A percentile compares a stretch with the other conserved stretches of the same genome.
phyloP scores from a whole-genome alignment of 2,888 invertebrate genomes.

The Drosophila kanekoi region DNA sequence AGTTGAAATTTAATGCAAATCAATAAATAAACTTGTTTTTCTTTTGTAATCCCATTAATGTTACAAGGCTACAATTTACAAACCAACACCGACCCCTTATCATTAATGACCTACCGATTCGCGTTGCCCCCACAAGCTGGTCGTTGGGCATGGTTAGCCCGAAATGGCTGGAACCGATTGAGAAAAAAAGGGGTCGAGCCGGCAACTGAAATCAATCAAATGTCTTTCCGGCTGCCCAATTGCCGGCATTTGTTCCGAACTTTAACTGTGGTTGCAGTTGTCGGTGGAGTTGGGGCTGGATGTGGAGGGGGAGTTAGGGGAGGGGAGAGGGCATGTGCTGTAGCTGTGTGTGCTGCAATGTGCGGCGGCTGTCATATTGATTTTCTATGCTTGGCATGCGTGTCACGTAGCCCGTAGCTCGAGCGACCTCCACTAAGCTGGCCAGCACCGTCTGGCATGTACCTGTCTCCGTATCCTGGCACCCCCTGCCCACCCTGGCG shows the following conservation, averaged over 20 bases:
- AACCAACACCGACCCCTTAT: neutral
- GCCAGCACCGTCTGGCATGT: conserved; percentile 15
- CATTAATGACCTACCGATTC: conserved; percentile 9
- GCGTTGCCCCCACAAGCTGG: neutral
- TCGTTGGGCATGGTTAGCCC: neutral
- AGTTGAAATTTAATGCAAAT: neutral
- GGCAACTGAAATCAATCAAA: conserved; percentile 39
- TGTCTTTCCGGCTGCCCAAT: conserved; percentile 16
- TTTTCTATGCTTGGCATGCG: conserved; percentile 55
- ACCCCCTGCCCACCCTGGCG: conserved; percentile 27
- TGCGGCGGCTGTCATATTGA: conserved; percentile 47
- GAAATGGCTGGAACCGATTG: neutral
- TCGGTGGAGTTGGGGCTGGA: too few species aligned
- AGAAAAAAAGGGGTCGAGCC: neutral
- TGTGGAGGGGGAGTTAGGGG: neutral
- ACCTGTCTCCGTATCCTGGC: conserved; percentile 48
- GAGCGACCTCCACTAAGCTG: neutral
- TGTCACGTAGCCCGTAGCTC: conserved; percentile 45
- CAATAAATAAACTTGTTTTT: conserved; percentile 5
- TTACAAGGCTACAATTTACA: neutral
- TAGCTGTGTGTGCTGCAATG: conserved; percentile 31
- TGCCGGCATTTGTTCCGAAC: conserved; percentile 11
- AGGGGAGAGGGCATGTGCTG: neutral
- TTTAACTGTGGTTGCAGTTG: neutral
- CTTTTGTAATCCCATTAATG: neutral